Conservation (phyloP, 2,797 vertebrate genomes). For the Sebastes nivosus region DNA sequence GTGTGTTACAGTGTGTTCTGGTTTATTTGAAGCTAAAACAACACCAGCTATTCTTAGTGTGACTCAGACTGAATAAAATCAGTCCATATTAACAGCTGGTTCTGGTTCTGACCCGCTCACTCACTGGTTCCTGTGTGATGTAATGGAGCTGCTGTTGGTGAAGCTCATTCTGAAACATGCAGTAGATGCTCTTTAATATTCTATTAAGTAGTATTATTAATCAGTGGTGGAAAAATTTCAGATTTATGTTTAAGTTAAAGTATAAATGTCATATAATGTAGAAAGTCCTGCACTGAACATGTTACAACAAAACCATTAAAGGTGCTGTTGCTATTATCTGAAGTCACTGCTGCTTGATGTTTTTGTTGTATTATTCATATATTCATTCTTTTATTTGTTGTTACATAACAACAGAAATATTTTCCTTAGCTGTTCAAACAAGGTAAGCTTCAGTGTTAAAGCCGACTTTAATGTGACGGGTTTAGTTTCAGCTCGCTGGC, state of each 20-base stretch:
- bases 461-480: background rate
- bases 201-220: background rate
- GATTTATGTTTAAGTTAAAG: background rate
- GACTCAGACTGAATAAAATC: constrained; percentile 16
- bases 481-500: background rate
- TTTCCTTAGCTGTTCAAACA: background rate
- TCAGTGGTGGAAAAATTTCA: background rate
- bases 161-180: background rate
- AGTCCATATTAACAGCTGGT: background rate
- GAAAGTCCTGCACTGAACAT: no score
- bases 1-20: background rate
- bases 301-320: no score
- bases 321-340: no score
- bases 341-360: no score
- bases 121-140: background rate
- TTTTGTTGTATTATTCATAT: background rate
- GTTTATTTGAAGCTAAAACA: constrained; percentile 35
- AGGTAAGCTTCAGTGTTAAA: background rate
- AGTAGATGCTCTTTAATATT: background rate
- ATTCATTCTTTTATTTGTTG: background rate
- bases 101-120: background rate
- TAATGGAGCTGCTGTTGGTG: background rate
- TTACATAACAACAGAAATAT: background rate
- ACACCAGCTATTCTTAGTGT: constrained; percentile 35
- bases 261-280: no score